phyloP scores from a whole-genome alignment of 2,888 invertebrate genomes.

The Pyrrhosoma nymphula region DNA sequence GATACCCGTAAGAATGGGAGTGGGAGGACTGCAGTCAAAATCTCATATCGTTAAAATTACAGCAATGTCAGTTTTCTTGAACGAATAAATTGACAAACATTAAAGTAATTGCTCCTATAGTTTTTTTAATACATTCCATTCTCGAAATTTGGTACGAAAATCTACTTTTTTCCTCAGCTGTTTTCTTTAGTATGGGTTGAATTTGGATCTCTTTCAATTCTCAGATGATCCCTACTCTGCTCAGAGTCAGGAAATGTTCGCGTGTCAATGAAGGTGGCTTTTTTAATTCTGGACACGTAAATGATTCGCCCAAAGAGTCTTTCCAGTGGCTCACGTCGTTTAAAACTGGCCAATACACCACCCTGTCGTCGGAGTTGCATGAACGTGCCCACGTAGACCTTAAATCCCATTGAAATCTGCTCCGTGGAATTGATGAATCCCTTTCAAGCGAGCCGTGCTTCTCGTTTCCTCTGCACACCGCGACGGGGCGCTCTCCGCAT shows the following conservation, averaged over 20 bases:
- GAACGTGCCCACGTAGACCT: not conserved
- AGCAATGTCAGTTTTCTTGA: too few relatives aligned
- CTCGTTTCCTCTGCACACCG: not conserved
- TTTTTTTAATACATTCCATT: too few relatives aligned
- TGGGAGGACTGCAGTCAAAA: too few relatives aligned
- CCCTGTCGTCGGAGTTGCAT: not conserved
- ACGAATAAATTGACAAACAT: too few relatives aligned
- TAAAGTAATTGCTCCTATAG: too few relatives aligned
- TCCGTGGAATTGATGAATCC: conserved; percentile 25
- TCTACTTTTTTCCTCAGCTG: not conserved
- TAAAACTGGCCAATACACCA: not conserved
- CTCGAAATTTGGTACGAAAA: too few relatives aligned
- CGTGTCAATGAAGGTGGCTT: not conserved
- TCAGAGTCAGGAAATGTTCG: not conserved
- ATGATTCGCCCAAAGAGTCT: not conserved
- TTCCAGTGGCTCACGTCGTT: not conserved
- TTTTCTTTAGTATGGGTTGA: not conserved
- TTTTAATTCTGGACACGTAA: not conserved
- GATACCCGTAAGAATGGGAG: too few relatives aligned
- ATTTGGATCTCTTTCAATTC: not conserved
- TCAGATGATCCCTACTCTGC: not conserved
- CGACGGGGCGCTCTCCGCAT: not conserved
- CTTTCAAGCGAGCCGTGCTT: not conserved
- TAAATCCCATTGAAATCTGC: not conserved
- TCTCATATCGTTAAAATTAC: too few relatives aligned